These are phyloP conservation scores for Pristionchus entomophagus DNA, from an alignment of 2,888 invertebrate genomes.

Conservation along the genomic window DNA sequence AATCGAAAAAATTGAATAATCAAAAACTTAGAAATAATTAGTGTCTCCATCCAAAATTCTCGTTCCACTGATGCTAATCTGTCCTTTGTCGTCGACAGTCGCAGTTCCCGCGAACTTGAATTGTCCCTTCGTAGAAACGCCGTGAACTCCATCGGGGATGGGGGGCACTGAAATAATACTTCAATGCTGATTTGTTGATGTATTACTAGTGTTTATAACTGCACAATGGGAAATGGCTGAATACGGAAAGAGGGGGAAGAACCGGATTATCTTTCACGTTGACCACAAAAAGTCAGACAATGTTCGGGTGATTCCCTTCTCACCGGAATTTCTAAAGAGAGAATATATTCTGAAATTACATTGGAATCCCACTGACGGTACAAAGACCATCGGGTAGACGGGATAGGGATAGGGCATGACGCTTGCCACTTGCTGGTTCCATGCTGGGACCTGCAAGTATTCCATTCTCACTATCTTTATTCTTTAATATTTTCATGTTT, in stretches of 20 bases:
- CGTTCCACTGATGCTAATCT: background rate
- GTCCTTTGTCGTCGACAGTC: background rate
- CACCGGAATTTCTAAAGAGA: too few species aligned
- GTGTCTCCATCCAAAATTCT: background rate
- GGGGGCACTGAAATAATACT: background rate
- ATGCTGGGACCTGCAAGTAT: background rate
- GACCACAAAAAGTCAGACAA: too few species aligned
- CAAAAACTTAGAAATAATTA: background rate
- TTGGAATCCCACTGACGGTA: background rate
- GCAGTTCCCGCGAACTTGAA: constrained; percentile 22
- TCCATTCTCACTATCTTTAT: background rate
- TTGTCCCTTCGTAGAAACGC: background rate
- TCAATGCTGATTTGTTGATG: too few species aligned
- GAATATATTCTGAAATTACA: background rate
- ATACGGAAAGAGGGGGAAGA: too few species aligned
- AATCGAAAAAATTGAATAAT: too few species aligned
- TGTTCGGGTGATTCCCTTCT: too few species aligned
- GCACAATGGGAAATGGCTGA: too few species aligned
- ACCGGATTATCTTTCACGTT: too few species aligned
- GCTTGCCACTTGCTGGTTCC: background rate
- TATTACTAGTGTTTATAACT: too few species aligned
- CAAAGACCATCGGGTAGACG: background rate
- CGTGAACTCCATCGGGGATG: background rate
- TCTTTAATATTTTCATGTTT: background rate
- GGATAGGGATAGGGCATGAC: background rate